phyloP scores from a whole-genome alignment of 2,113 vertebrate species.

The Hemichromis elongatus region DNA sequence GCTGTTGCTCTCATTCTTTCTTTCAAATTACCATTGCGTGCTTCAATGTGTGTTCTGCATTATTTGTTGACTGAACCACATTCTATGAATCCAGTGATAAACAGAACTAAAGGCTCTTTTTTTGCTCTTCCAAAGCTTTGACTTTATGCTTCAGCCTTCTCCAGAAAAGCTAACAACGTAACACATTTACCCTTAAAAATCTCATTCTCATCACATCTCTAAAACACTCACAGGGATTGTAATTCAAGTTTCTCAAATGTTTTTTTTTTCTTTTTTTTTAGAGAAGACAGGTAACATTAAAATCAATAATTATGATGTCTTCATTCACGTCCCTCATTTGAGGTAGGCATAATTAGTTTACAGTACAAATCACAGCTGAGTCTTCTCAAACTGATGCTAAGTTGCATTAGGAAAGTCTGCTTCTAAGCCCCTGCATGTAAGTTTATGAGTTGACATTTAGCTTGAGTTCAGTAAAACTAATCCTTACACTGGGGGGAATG shows the following conservation, averaged over 20 bases:
- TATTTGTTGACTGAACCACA: not conserved
- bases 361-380: not conserved
- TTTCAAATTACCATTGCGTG: not conserved
- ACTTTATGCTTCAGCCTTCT: not conserved
- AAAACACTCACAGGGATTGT: not conserved
- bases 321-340: not conserved
- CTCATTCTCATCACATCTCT: not conserved
- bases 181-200: not conserved
- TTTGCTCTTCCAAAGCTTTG: not conserved
- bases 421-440: not conserved
- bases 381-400: not conserved
- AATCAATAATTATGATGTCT: not conserved
- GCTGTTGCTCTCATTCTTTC: constrained; percentile 9
- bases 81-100: not conserved
- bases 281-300: not conserved
- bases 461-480: constrained; percentile 19
- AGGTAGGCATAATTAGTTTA: not conserved
- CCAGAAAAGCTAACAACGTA: not conserved
- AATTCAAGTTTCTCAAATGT: not conserved
- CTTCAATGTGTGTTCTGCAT: not conserved
- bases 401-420: not conserved
- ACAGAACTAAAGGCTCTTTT: not conserved
- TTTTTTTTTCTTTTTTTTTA: not conserved
- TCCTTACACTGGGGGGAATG: not conserved
- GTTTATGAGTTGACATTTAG: constrained; percentile 17